phyloP scores from a whole-genome alignment of 2,113 vertebrate species.

The Amia ocellicauda region DNA sequence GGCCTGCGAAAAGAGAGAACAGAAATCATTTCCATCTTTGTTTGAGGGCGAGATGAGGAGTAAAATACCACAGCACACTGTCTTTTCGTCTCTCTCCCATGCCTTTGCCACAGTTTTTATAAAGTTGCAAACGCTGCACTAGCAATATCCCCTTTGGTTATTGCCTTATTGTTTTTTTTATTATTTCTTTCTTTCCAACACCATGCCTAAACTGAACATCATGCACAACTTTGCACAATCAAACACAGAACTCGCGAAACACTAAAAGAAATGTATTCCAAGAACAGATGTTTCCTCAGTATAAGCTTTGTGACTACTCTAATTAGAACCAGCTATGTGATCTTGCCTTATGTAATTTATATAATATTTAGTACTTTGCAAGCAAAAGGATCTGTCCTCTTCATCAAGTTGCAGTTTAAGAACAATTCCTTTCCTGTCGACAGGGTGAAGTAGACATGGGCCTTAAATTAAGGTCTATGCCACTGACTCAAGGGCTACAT shows the following conservation, averaged over 20 bases:
- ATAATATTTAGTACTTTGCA: constrained; percentile 5
- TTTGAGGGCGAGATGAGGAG: background rate
- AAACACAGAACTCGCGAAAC: too few species aligned
- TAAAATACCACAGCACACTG: background rate
- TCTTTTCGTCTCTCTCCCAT: background rate
- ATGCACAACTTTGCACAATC: too few species aligned
- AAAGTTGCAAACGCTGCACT: background rate
- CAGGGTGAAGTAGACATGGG: constrained; percentile 43
- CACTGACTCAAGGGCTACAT: constrained; percentile 56
- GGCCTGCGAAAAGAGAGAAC: background rate
- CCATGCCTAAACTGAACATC: too few species aligned
- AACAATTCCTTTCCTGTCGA: constrained; percentile 34
- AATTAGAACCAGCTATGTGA: constrained; percentile 10
- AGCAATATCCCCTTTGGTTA: too few species aligned
- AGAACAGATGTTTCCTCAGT: too few species aligned
- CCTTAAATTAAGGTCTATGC: constrained; percentile 63
- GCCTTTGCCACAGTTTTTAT: background rate
- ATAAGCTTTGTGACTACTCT: too few species aligned
- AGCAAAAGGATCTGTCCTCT: constrained; percentile 18
- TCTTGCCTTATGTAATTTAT: constrained; percentile 19
- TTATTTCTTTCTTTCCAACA: too few species aligned
- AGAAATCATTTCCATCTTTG: background rate
- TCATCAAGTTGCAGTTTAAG: constrained; percentile 33
- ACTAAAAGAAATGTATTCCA: too few species aligned
- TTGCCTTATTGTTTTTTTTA: too few species aligned